Conservation (phyloP, 2,113 vertebrate genomes). For the Rattus rattus region DNA sequence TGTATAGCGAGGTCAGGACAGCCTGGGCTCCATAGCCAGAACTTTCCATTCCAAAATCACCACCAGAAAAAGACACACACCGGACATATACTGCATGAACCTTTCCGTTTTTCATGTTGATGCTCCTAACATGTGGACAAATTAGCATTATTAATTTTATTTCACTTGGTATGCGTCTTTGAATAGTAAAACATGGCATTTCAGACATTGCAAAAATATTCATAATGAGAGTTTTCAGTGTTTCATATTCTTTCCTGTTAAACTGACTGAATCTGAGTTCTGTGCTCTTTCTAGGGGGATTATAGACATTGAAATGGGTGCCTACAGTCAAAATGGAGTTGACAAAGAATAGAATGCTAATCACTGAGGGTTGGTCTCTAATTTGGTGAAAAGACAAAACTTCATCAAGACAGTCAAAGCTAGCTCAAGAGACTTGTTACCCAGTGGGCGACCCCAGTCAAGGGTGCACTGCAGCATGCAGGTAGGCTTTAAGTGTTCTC, state of each 20-base stretch:
- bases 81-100: neutral
- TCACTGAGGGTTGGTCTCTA: neutral
- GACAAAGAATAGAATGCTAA: neutral
- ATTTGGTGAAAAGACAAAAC: neutral
- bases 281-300: neutral
- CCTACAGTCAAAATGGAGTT: neutral
- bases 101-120: neutral
- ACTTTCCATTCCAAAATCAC: too few relatives aligned
- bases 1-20: neutral
- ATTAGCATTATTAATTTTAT: slow-evolving; percentile 6
- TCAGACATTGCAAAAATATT: neutral
- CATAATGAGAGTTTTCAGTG: neutral
- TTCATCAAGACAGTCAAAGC: neutral
- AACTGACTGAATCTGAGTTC: neutral
- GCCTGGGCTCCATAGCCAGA: neutral
- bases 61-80: neutral
- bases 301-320: neutral
- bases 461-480: neutral
- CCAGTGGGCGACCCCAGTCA: neutral
- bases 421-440: neutral
- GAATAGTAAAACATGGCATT: neutral
- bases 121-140: neutral
- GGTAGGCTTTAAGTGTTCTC: neutral
- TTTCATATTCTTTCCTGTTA: neutral
- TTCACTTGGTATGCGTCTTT: slow-evolving; percentile 3